Evolutionary conservation across 2,113 vertebrate species (phyloP), one percentile per base, ranked within the genome.

Genomic region (Peromyscus leucopus): DNA sequence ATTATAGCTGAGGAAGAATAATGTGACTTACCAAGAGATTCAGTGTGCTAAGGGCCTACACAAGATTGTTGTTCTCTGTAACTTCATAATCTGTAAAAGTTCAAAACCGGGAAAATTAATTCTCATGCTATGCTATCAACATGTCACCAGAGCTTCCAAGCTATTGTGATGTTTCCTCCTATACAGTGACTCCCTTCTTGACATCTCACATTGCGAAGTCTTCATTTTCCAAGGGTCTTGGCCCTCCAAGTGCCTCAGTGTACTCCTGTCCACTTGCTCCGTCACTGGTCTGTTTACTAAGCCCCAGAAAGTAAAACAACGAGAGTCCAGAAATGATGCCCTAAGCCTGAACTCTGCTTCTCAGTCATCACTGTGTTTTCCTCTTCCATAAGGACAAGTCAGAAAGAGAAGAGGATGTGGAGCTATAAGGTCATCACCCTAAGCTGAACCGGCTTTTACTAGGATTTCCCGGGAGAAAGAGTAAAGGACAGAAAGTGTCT

Each of bases 391-490:
- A 12, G 2, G 55, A 31, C 22, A 94, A 90, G 36, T 33, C 57
- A 42, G 65, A 94, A 88, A 71, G 36, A 22, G 22, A 46, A 76
- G 39, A 89, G n/a, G n/a, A 82, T 24, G 86, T 16, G 1, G 3
- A 12, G n/a, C 15, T 8, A 57, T 57, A 10, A 24, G 4, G 72
- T 61, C 10, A 75, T 57, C 78, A 26, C 55, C 16, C 46, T 51
- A 33, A 94, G 48, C 78, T 96, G 65, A 94, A 31, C 26, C 48
- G 65, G 36, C 84, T 85, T 22, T 84, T 51, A 91, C 22, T 65
- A 92, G 28, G 31, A 80, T 22, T 48, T 78, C 55, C 61, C 39
- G 17, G 51, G 28, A 69, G 19, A 33, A 55, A 85, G 46, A 46
- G 31, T 63, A 46, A 28, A 89, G 22, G 26, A 42, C 22, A 42